A percentile compares a stretch with the other conserved stretches of the same genome.
Evolutionary conservation across 2,888 invertebrate genomes (phyloP).

Genomic region (Oscheius onirici): DNA sequence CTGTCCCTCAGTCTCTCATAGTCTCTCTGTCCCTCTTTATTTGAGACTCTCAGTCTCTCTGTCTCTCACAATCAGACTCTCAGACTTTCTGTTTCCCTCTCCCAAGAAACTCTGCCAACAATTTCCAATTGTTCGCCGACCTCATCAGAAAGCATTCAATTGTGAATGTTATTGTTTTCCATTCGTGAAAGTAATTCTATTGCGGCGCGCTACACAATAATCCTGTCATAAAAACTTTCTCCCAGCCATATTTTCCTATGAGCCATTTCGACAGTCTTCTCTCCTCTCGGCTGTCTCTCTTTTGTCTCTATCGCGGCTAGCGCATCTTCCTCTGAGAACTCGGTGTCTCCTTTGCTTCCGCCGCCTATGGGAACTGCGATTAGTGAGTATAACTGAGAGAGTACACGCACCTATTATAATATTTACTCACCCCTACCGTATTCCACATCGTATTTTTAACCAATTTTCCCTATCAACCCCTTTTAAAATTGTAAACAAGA

Average conservation of each 20-base stretch:
- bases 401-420: no score
- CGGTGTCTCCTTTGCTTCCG: conserved; percentile 7
- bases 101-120: not conserved
- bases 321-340: conserved; percentile 25
- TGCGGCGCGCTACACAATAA: no score
- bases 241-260: no score
- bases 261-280: no score
- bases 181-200: not conserved
- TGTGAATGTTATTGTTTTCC: not conserved
- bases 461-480: no score
- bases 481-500: no score
- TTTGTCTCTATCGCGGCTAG: conserved; percentile 2
- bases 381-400: not conserved
- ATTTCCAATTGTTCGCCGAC: not conserved
- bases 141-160: not conserved
- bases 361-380: conserved; percentile 18
- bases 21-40: no score
- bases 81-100: not conserved
- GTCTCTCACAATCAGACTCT: not conserved
- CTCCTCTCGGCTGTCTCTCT: conserved; percentile 3
- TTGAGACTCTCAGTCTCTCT: no score
- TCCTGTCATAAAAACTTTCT: no score
- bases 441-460: no score
- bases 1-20: no score
- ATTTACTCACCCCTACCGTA: no score